These are phyloP conservation scores for Trissolcus basalis DNA, from an alignment of 1,140 invertebrate genomes.

Conservation along the genomic window DNA sequence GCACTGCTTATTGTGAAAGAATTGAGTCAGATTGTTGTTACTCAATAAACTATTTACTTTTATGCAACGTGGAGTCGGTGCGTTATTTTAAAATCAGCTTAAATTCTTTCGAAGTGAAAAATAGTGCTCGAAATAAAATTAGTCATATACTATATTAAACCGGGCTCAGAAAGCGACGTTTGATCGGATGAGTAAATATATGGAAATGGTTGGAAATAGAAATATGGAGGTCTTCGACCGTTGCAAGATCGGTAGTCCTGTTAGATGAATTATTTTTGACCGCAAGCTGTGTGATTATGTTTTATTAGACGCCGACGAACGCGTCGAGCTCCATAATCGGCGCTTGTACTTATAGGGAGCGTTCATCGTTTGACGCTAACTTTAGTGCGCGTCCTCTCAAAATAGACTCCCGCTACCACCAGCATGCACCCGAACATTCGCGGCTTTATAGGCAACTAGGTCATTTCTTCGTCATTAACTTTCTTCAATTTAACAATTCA, in stretches of 20 bases:
- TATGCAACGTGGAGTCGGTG: constrained; percentile 1
- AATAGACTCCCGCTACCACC: constrained; percentile 69
- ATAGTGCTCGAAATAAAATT: constrained; percentile 22
- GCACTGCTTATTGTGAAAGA: too few species aligned
- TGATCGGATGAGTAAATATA: constrained; percentile 25
- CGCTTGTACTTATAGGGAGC: constrained; percentile 76
- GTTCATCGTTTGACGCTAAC: constrained; percentile 73
- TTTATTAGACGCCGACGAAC: constrained; percentile 55
- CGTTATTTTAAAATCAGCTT: constrained; percentile 28
- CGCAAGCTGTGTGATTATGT: constrained; percentile 57
- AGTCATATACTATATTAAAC: too few species aligned
- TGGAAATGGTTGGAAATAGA: constrained; percentile 43
- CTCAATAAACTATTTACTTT: constrained; percentile 5
- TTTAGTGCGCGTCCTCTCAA: constrained; percentile 69
- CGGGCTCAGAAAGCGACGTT: too few species aligned
- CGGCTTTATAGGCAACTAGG: constrained; percentile 74
- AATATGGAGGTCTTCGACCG: constrained; percentile 68
- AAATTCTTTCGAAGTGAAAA: constrained; percentile 15
- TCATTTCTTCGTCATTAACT: constrained; percentile 67
- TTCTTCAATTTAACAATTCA: constrained; percentile 13
- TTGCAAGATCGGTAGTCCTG: constrained; percentile 52
- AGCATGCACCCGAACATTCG: constrained; percentile 53
- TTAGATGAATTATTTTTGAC: constrained; percentile 70
- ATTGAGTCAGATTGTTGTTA: constrained; percentile 2
- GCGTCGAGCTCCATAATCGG: constrained; percentile 68